A percentile compares a stretch with the other conserved stretches of the same genome.
Conservation (phyloP, 2,797 vertebrate genomes). For the Ceyx erithaca region DNA sequence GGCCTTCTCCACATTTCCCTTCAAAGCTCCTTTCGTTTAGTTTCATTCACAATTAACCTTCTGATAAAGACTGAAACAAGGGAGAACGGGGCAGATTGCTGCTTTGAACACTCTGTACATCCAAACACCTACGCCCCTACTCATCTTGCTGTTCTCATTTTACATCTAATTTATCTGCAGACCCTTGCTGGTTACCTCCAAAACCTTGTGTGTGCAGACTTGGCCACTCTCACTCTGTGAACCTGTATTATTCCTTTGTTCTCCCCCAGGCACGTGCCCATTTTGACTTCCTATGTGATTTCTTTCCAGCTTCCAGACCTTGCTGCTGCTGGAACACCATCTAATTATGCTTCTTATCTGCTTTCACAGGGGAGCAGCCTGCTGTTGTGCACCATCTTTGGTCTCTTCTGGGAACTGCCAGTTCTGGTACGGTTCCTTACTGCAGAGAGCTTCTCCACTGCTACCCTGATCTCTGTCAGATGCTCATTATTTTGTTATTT, state of each 20-base stretch:
- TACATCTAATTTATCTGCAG: neutral
- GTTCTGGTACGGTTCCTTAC: neutral
- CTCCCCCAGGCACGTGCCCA: neutral
- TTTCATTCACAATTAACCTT: constrained; percentile 30
- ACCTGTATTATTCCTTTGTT: neutral
- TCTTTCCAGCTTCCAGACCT: constrained; percentile 2
- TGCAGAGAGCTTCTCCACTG: neutral
- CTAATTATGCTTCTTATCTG: constrained; percentile 60
- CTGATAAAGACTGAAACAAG: neutral
- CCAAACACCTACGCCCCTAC: neutral
- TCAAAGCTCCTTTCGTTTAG: neutral
- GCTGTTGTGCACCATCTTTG: constrained; percentile 40
- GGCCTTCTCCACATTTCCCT: neutral
- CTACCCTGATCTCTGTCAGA: constrained; percentile 25
- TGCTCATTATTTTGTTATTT: constrained; percentile 40
- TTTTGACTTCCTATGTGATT: neutral
- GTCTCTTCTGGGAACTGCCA: constrained; percentile 48
- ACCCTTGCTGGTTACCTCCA: neutral
- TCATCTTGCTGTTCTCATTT: neutral
- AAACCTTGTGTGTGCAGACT: neutral
- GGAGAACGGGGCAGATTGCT: neutral
- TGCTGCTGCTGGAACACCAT: neutral
- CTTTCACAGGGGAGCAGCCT: constrained; percentile 30
- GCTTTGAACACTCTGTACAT: neutral
- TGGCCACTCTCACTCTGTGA: neutral